Evolutionary conservation across 2,797 vertebrate species (phyloP), one percentile per base, ranked within the genome.

Genomic region (Microctenopoma stevenorrisi): DNA sequence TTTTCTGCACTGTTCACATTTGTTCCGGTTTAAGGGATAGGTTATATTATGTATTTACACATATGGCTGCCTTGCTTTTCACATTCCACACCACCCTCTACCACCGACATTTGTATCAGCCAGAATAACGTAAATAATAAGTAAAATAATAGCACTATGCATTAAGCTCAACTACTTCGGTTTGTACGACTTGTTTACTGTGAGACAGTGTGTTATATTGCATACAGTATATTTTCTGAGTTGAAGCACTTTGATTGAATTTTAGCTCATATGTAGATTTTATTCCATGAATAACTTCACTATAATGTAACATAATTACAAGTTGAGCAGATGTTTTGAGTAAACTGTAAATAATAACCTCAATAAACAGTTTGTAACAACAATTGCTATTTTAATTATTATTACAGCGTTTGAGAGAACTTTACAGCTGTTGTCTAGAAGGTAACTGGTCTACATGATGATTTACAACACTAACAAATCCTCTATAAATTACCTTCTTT

Each of bases 271-370:
- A 8, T 61, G 64, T 76, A 74, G 33, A 77, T 72, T 82, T 89
- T 87, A 89, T 88, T 89, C 74, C 80, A 62, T 90, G 78, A 90
- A 88, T 91, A 88, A 86, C 78, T 81, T 77, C 76, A 79, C 74
- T 83, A 84, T 79, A 61, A 53, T 68, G 44, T 67, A 60, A 68
- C 76, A 74, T 78, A 55, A 76, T 63, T 64, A 86, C 74, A 55
- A 63, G 61, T 65, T 63, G 58, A 74, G 37, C 42, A 78, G 30
- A 56, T 64, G 68, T 83, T 69, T 80, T 75, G 40, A 70, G 60
- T 77, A 18, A 68, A 12, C 15, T 82, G 62, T 80, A 74, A 72
- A 70, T 83, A 67, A 68, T 30, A 60, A 44, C 12, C 48, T 55
- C 15, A 82, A 86, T 82, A 86, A 86, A 86, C 33, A n/a, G 13